These are phyloP conservation scores for Ptychoptera albimana DNA, from an alignment of 2,888 invertebrate species.

Conservation along the genomic window DNA sequence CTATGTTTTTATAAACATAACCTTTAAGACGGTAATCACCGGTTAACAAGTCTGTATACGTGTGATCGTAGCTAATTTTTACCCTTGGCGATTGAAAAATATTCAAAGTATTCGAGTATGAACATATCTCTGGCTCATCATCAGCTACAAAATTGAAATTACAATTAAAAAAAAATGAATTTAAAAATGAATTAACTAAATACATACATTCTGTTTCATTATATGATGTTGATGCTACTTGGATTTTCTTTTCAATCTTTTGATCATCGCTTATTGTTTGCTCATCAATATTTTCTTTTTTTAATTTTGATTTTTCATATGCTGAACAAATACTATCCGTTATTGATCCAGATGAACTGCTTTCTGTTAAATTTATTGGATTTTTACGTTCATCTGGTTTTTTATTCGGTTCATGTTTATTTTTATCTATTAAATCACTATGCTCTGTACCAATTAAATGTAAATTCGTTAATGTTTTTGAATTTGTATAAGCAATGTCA, in stretches of 20 bases:
- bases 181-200: no score
- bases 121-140: no score
- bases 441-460: neutral
- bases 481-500: slow-evolving; percentile 18
- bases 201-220: no score
- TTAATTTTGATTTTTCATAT: slow-evolving; percentile 32
- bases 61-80: slow-evolving; percentile 30
- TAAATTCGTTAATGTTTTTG: neutral
- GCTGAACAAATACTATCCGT: slow-evolving; percentile 44
- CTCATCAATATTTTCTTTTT: neutral
- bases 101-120: no score
- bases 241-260: neutral
- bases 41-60: slow-evolving; percentile 35
- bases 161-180: no score
- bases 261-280: neutral
- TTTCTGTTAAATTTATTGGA: slow-evolving; percentile 34
- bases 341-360: slow-evolving; percentile 44
- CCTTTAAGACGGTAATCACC: slow-evolving; percentile 43
- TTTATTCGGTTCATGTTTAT: slow-evolving; percentile 2
- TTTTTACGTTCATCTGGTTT: slow-evolving; percentile 5
- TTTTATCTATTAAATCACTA: neutral
- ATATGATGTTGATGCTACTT: no score
- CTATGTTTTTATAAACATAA: slow-evolving; percentile 36
- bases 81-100: no score
- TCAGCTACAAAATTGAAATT: no score